Conservation (phyloP, 2,797 vertebrate genomes). For the Mus caroli region DNA sequence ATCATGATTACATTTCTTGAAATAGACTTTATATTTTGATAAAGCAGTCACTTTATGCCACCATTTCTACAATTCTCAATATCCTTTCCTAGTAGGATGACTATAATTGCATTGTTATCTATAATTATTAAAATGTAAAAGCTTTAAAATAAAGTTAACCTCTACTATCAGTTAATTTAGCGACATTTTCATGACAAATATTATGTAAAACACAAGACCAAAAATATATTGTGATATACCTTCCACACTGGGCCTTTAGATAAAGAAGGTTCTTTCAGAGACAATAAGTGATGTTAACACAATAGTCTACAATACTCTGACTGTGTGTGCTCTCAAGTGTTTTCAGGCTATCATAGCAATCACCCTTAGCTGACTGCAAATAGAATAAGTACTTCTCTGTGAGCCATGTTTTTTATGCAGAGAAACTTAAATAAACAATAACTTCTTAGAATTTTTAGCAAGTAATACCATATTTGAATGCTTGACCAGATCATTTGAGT, state of each 20-base stretch:
- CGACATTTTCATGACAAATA: neutral
- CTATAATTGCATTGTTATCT: conserved; percentile 27
- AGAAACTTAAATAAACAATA: neutral
- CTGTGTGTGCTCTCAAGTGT: neutral
- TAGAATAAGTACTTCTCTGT: neutral
- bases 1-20: neutral
- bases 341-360: neutral
- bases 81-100: neutral
- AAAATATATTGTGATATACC: neutral
- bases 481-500: neutral
- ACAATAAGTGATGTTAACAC: neutral
- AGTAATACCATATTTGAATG: neutral
- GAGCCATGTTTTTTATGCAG: neutral
- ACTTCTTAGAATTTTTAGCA: neutral
- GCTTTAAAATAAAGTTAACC: conserved; percentile 43
- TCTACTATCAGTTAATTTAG: neutral
- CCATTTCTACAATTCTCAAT: conserved; percentile 17
- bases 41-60: neutral
- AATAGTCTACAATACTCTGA: neutral
- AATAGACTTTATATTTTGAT: neutral
- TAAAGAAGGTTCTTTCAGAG: neutral
- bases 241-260: neutral
- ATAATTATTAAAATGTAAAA: conserved; percentile 73
- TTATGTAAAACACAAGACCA: neutral
- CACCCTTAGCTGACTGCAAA: neutral